phyloP scores from a whole-genome alignment of 1,140 invertebrate genomes.

The Drosophila sp. region DNA sequence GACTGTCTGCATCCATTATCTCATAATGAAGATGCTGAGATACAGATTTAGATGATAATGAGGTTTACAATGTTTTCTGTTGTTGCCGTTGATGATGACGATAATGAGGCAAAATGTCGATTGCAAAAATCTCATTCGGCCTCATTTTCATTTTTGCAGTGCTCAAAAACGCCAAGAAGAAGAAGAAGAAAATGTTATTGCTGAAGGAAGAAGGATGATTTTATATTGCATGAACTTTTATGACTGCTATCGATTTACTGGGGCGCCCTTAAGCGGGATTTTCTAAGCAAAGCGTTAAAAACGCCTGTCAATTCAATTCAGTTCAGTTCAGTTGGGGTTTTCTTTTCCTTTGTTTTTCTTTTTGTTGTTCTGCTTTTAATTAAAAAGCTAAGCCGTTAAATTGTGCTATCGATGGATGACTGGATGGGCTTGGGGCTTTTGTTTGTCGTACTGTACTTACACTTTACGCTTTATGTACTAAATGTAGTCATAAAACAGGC shows the following conservation, averaged over 20 bases:
- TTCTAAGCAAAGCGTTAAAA: constrained; percentile 4
- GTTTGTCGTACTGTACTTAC: constrained; percentile 6
- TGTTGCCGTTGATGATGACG: constrained; percentile 4
- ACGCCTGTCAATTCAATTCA: not conserved
- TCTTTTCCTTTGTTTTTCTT: not conserved
- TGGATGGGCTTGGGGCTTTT: constrained; percentile 5
- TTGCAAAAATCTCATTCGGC: constrained; percentile 22
- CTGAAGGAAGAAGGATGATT: constrained; percentile 31
- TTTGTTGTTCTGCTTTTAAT: constrained; percentile 34
- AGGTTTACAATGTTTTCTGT: constrained; percentile 36
- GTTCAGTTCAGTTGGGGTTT: not conserved
- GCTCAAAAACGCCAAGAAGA: constrained; percentile 6
- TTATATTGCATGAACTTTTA: constrained; percentile 60
- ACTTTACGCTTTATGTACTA: constrained; percentile 6
- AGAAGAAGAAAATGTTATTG: constrained; percentile 7
- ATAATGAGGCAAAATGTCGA: constrained; percentile 20
- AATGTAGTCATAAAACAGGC: constrained; percentile 7
- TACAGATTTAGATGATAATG: constrained; percentile 41
- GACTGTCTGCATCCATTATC: constrained; percentile 7
- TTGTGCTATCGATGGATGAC: constrained; percentile 6
- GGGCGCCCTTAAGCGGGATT: not conserved
- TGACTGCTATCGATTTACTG: constrained; percentile 64
- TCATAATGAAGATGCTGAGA: constrained; percentile 37
- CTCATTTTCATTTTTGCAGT: constrained; percentile 62
- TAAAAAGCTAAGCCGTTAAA: constrained; percentile 41